These are phyloP conservation scores for Macrotrachela quadricornifera DNA, from an alignment of 1,140 invertebrate genomes.

Conservation along the genomic window DNA sequence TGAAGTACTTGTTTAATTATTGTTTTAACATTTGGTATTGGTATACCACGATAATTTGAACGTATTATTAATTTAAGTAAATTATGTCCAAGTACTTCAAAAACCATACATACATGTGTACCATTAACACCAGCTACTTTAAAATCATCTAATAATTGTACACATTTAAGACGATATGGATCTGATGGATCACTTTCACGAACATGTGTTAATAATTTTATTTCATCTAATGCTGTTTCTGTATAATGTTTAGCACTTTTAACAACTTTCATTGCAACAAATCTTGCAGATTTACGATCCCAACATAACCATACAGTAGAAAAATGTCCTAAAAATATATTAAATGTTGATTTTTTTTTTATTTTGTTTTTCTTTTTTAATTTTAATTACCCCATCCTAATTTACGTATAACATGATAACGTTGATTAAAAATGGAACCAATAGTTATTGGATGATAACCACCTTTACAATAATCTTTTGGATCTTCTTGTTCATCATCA, in stretches of 20 bases:
- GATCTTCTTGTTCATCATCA: conserved; percentile 72
- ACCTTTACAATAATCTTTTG: conserved; percentile 71
- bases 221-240: conserved; percentile 92
- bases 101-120: conserved; percentile 85
- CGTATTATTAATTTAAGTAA: conserved; percentile 88
- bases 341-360: too few relatives aligned
- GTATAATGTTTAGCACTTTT: conserved; percentile 93
- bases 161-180: conserved; percentile 74
- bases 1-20: conserved; percentile 85
- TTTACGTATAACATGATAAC: conserved; percentile 84
- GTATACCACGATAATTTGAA: conserved; percentile 90
- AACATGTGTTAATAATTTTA: conserved; percentile 70
- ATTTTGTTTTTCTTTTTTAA: too few relatives aligned
- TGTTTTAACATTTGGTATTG: conserved; percentile 68
- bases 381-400: conserved; percentile 58
- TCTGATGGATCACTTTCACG: conserved; percentile 68
- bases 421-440: conserved; percentile 69
- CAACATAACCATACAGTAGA: conserved; percentile 93
- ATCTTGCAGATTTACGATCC: conserved; percentile 66
- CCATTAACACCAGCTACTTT: conserved; percentile 91
- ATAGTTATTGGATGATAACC: conserved; percentile 94
- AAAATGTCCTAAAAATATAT: conserved; percentile 45
- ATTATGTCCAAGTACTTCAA: conserved; percentile 92
- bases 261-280: conserved; percentile 91
- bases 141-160: conserved; percentile 89